Conservation (phyloP, 2,113 vertebrate species). For the Archocentrus centrarchus region DNA sequence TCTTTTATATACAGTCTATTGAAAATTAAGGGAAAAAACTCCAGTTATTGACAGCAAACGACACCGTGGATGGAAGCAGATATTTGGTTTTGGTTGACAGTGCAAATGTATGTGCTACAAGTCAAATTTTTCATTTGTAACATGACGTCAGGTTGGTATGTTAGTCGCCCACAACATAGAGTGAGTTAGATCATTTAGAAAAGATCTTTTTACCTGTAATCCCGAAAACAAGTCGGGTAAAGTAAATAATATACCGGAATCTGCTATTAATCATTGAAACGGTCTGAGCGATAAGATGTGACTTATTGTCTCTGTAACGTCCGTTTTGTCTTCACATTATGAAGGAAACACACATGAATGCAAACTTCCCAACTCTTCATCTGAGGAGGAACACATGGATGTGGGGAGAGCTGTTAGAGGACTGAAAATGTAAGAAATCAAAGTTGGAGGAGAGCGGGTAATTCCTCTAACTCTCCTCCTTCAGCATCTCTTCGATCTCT, state of each 20-base stretch:
- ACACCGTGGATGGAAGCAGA: background rate
- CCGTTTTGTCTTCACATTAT: background rate
- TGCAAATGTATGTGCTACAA: background rate
- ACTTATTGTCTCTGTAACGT: background rate
- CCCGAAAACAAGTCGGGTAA: background rate
- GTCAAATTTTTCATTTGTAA: background rate
- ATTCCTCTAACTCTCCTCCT: slow-evolving; percentile 82
- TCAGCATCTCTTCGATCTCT: slow-evolving; percentile 93
- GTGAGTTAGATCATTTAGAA: background rate
- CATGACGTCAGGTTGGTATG: background rate
- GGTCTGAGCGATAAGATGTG: too few relatives aligned
- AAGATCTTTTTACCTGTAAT: background rate
- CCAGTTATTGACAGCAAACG: background rate
- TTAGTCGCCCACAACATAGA: background rate
- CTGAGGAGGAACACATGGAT: background rate
- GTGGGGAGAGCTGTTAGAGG: background rate
- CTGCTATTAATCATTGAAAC: background rate
- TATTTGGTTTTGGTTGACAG: background rate
- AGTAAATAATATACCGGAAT: background rate
- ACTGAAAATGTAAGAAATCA: background rate
- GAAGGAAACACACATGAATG: background rate
- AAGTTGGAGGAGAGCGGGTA: too few relatives aligned
- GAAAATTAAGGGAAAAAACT: too few relatives aligned
- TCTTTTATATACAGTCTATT: background rate
- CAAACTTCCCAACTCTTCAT: background rate